Evolutionary conservation across 1,140 invertebrate genomes (phyloP), one percentile per base, ranked within the genome.

Genomic region (Triops cancriformis): DNA sequence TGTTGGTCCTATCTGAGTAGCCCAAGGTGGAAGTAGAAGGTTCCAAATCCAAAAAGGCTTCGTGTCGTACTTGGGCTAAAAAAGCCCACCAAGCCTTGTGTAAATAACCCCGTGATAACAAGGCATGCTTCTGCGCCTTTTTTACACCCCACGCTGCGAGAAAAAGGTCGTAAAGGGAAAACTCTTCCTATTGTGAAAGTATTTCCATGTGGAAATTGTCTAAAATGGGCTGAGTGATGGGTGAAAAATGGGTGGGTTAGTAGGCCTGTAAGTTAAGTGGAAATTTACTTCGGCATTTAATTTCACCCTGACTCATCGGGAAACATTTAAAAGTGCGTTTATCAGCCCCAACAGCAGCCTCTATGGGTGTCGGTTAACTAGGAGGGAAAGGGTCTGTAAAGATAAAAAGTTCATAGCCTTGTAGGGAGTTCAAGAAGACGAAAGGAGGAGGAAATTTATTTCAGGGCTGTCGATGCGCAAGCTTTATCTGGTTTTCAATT

Each of bases 321-420:
- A 64, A 64, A 64, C 51, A 64, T 64, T 64, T 64, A 64, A 64
- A 64, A 64, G 51, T 64, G 51, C 51, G 51, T 64, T 64, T n/a
- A 23, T 23, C 14, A 23, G 18, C 51, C 51, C 51, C 51, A 64
- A 64, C 51, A 64, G 51, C 51, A 64, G 51, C 51, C 23, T 64
- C 18, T 64, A 9, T 5, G 31, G 31, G 31, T 37, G 18, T 64
- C 51, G 14, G 51, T n/a, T 64, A 64, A 64, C 18, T 10, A 64
- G 18, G 51, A 64, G 51, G 18, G 23, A 23, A 64, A 64, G 51
- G 51, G 51, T 64, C 18, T 64, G 51, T 64, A 18, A 23, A 64
- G 51, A 64, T 64, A 64, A 64, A 64, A 64, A 23, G 31, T 37
- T 37, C 7, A 9, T 12, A n/a, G 6, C 51, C 51, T 64, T 64